A percentile compares a stretch with the other conserved stretches of the same genome.
Conservation (phyloP, 2,113 vertebrate genomes). For the Cinclus cinclus region DNA sequence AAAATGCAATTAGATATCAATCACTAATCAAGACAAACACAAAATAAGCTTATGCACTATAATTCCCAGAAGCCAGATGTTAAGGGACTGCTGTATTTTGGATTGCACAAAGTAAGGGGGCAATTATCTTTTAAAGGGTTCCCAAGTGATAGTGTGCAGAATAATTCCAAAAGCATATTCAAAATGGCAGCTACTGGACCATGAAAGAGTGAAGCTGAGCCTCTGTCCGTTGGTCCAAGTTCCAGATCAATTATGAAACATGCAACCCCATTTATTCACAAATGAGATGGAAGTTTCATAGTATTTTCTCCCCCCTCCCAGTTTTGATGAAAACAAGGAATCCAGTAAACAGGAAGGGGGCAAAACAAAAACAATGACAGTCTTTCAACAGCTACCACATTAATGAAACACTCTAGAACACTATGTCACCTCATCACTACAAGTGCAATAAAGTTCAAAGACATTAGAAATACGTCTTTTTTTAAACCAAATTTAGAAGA, state of each 20-base stretch:
- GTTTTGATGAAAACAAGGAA: background rate
- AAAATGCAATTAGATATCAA: constrained; percentile 80
- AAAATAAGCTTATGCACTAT: constrained; percentile 55
- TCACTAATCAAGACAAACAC: constrained; percentile 67
- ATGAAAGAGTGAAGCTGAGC: background rate
- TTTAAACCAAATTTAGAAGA: background rate
- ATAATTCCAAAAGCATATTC: background rate
- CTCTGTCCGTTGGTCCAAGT: background rate
- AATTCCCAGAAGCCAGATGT: constrained; percentile 21
- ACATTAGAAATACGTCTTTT: background rate
- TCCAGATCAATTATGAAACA: background rate
- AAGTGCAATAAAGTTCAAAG: background rate
- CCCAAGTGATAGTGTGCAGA: background rate
- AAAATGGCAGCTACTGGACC: background rate
- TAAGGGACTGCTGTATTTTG: background rate
- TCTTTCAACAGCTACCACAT: background rate
- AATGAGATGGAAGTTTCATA: background rate
- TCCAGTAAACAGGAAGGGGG: background rate
- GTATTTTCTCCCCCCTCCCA: background rate
- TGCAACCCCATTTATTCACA: background rate
- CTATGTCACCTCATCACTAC: background rate
- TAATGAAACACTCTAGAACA: background rate
- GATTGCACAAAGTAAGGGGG: background rate
- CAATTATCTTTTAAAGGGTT: background rate
- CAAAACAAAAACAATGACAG: background rate